A percentile compares a stretch with the other conserved stretches of the same genome.
These are phyloP conservation scores for Chelonia mydas DNA, from an alignment of 2,797 vertebrate species.

Conservation along the genomic window DNA sequence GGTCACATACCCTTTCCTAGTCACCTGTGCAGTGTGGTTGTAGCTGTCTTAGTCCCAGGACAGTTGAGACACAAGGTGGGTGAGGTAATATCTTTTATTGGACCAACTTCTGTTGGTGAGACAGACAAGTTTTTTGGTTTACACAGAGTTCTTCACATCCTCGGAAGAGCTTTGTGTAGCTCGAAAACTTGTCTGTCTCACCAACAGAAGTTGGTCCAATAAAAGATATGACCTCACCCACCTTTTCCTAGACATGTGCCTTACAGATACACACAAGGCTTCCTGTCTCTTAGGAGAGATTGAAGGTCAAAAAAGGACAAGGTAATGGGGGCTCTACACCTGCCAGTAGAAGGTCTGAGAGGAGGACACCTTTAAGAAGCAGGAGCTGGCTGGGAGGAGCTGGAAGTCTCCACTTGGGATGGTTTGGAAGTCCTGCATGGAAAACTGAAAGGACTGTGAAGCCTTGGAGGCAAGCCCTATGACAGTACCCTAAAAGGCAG, in stretches of 20 bases:
- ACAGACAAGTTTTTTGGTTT: neutral
- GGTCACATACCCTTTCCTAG: neutral
- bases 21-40: neutral
- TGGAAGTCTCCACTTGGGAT: too few species aligned
- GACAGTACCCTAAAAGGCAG: neutral
- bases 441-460: neutral
- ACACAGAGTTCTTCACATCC: neutral
- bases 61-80: neutral
- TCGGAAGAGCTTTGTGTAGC: neutral
- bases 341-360: too few species aligned
- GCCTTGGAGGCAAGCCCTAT: neutral
- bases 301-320: neutral
- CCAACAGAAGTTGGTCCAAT: neutral
- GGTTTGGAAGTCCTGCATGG: neutral
- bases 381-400: too few species aligned
- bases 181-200: neutral
- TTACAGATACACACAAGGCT: neutral
- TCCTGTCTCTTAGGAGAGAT: neutral
- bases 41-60: neutral
- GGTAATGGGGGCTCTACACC: neutral
- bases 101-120: neutral
- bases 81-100: neutral
- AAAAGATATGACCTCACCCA: neutral
- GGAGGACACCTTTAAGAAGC: too few species aligned
- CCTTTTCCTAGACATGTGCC: neutral